phyloP scores from a whole-genome alignment of 2,797 vertebrate species.

The Coregonus sp. region DNA sequence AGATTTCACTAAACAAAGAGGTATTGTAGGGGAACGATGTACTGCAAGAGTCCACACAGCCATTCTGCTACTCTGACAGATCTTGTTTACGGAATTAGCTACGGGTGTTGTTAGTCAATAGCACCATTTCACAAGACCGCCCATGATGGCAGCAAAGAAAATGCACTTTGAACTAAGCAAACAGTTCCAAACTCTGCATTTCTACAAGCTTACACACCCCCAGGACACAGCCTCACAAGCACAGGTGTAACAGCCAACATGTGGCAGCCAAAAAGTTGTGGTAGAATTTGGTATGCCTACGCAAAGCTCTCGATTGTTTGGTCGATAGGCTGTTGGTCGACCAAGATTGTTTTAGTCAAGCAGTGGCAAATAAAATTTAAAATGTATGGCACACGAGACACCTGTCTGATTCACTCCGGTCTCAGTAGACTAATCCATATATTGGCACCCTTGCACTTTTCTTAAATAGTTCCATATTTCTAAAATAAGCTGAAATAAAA shows the following conservation, averaged over 20 bases:
- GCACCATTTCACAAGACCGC: constrained; percentile 21
- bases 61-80: background rate
- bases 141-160: constrained; percentile 11
- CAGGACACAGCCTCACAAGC: background rate
- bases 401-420: too few relatives aligned
- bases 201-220: background rate
- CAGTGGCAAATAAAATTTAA: too few relatives aligned
- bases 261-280: background rate
- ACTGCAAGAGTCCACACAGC: background rate
- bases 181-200: background rate
- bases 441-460: too few relatives aligned
- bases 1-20: constrained; percentile 32
- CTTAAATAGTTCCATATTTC: too few relatives aligned
- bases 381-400: too few relatives aligned
- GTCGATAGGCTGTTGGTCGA: background rate
- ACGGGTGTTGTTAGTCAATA: background rate
- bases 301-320: background rate
- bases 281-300: background rate
- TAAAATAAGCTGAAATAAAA: too few relatives aligned
- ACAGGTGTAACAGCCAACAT: background rate
- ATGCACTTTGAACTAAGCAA: constrained; percentile 25
- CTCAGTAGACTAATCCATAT: too few relatives aligned
- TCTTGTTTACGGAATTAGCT: background rate
- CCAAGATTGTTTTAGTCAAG: too few relatives aligned
- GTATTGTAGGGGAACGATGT: constrained; percentile 30